Evolutionary conservation across 2,888 invertebrate genomes (phyloP).

Genomic region (Sesamia inferens): DNA sequence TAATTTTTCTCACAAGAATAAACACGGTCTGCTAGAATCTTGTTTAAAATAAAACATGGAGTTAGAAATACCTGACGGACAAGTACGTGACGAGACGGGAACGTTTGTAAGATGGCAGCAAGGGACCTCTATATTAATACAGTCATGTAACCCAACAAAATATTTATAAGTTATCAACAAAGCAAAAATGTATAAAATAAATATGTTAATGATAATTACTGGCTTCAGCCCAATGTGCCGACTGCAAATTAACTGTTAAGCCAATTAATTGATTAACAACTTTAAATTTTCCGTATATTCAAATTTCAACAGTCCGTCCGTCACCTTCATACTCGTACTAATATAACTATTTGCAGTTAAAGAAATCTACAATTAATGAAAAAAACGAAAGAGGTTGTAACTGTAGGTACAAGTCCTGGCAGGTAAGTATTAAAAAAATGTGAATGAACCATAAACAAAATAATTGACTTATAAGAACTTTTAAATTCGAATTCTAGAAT

Average conservation of each 20-base stretch:
- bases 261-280: background rate
- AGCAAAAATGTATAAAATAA: background rate
- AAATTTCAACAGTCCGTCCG: background rate
- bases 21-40: background rate
- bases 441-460: background rate
- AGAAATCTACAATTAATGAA: background rate
- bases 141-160: conserved; percentile 18
- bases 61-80: conserved; percentile 24
- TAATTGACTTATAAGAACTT: background rate
- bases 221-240: background rate
- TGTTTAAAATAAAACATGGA: conserved; percentile 26
- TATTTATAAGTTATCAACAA: conserved; percentile 10
- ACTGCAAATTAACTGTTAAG: background rate
- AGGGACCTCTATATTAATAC: conserved; percentile 24
- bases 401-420: too few species aligned
- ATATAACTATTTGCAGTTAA: background rate
- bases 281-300: background rate
- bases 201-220: background rate
- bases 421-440: background rate
- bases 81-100: conserved; percentile 40
- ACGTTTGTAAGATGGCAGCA: conserved; percentile 19
- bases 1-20: background rate
- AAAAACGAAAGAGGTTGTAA: background rate
- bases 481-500: conserved; percentile 9
- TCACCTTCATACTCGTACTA: background rate